Conservation (phyloP, 2,888 invertebrate genomes). For the Caenorhabditis virilis region DNA sequence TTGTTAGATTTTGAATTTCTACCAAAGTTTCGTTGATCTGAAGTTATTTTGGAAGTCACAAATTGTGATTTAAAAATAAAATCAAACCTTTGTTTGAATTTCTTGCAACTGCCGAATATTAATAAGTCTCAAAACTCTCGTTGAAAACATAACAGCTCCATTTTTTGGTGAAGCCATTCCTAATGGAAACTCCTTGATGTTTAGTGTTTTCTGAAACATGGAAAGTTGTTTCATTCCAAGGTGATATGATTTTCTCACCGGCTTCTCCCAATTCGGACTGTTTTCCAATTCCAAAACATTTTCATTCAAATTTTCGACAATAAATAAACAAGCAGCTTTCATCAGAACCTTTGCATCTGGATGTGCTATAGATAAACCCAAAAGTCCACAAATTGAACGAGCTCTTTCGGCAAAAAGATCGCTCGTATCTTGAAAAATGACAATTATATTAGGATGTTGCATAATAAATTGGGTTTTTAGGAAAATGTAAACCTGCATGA, state of each 20-base stretch:
- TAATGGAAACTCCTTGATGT: slow-evolving; percentile 46
- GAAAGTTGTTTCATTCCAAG: neutral
- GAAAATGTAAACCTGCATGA: neutral
- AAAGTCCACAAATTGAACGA: slow-evolving; percentile 33
- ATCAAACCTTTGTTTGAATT: slow-evolving; percentile 80
- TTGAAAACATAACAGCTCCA: slow-evolving; percentile 71
- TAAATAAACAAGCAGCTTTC: slow-evolving; percentile 48
- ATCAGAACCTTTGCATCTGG: slow-evolving; percentile 36
- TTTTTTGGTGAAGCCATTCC: slow-evolving; percentile 43
- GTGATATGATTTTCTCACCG: neutral
- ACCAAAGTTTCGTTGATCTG: slow-evolving; percentile 90
- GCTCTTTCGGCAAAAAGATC: slow-evolving; percentile 32
- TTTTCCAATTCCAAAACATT: slow-evolving; percentile 8
- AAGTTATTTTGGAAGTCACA: slow-evolving; percentile 1
- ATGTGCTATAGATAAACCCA: slow-evolving; percentile 38
- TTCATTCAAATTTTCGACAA: slow-evolving; percentile 37
- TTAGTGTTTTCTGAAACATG: slow-evolving; percentile 33
- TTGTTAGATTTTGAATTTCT: slow-evolving; percentile 86
- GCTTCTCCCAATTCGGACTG: neutral
- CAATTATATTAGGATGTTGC: neutral
- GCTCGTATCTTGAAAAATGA: neutral
- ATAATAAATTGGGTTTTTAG: neutral
- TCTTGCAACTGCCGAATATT: slow-evolving; percentile 84
- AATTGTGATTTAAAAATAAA: neutral
- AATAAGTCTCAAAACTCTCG: slow-evolving; percentile 80